Percentiles rank a stretch among this genome's conserved stretches.
phyloP scores from a whole-genome alignment of 2,888 invertebrate species.

The Hyppa rectilinea region DNA sequence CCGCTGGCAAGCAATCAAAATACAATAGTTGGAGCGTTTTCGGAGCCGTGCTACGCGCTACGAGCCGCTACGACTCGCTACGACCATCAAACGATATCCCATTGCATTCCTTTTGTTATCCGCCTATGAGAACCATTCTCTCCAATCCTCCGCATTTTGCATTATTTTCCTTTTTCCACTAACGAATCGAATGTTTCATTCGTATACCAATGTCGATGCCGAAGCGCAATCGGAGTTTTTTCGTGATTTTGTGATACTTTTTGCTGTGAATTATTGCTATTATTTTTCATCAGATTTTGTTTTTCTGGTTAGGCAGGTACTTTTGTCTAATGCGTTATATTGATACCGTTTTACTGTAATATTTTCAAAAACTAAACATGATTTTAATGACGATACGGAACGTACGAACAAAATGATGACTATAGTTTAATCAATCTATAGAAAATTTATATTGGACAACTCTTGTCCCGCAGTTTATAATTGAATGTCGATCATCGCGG shows the following conservation, averaged over 20 bases:
- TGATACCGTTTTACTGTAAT: not conserved
- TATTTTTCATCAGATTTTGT: slow-evolving; percentile 37
- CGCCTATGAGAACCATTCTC: slow-evolving; percentile 86
- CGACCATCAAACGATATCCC: slow-evolving; percentile 84
- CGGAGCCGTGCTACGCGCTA: slow-evolving; percentile 73
- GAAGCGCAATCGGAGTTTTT: slow-evolving; percentile 70
- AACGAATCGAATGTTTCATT: slow-evolving; percentile 87
- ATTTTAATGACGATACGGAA: not conserved
- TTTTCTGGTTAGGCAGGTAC: slow-evolving; percentile 38
- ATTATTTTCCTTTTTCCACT: slow-evolving; percentile 86
- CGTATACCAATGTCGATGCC: slow-evolving; percentile 80
- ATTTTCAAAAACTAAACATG: not conserved
- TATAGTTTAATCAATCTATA: slow-evolving; percentile 13
- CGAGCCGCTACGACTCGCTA: slow-evolving; percentile 73
- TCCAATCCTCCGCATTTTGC: slow-evolving; percentile 83
- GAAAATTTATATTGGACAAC: slow-evolving; percentile 18
- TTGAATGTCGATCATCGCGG: slow-evolving; percentile 49
- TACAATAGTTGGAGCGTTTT: slow-evolving; percentile 76
- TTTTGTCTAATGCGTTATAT: slow-evolving; percentile 8
- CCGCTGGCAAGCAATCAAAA: slow-evolving; percentile 81
- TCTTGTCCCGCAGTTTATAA: slow-evolving; percentile 36
- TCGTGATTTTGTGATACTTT: slow-evolving; percentile 60
- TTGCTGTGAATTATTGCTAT: slow-evolving; percentile 50
- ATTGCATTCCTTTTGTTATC: slow-evolving; percentile 86
- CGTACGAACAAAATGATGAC: slow-evolving; percentile 6